Conservation (phyloP, 1,140 invertebrate genomes). For the Euglossa dilemma region DNA sequence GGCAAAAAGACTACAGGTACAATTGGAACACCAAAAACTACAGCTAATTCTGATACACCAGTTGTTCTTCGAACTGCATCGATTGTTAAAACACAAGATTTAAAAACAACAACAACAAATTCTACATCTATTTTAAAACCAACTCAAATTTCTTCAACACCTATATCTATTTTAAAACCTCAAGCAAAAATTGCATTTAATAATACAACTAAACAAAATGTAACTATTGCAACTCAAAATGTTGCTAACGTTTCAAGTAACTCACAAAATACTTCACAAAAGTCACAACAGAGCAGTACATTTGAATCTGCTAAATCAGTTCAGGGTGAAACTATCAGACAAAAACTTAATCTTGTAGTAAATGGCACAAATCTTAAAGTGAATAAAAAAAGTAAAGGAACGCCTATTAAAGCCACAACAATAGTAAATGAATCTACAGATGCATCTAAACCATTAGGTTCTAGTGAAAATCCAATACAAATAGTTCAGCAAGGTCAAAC, state of each 20-base stretch:
- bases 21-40: slow-evolving; percentile 58
- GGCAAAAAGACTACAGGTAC: slow-evolving; percentile 42
- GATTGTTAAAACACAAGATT: slow-evolving; percentile 67
- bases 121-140: slow-evolving; percentile 62
- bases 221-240: slow-evolving; percentile 42
- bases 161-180: slow-evolving; percentile 76
- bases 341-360: slow-evolving; percentile 53
- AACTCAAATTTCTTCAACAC: slow-evolving; percentile 58
- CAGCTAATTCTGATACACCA: slow-evolving; percentile 56
- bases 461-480: slow-evolving; percentile 86
- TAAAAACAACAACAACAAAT: slow-evolving; percentile 53
- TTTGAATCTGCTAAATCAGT: slow-evolving; percentile 51
- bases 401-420: slow-evolving; percentile 40
- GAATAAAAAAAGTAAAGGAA: slow-evolving; percentile 48
- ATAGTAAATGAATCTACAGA: slow-evolving; percentile 52
- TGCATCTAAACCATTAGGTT: slow-evolving; percentile 81
- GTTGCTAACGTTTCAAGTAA: slow-evolving; percentile 28
- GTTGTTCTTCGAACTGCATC: slow-evolving; percentile 70
- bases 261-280: slow-evolving; percentile 45
- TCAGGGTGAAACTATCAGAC: slow-evolving; percentile 60
- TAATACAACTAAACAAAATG: slow-evolving; percentile 55
- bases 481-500: slow-evolving; percentile 85
- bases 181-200: slow-evolving; percentile 63
- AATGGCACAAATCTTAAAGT: slow-evolving; percentile 61
- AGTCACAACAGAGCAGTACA: slow-evolving; percentile 43